Evolutionary conservation across 2,888 invertebrate species (phyloP).

Genomic region (Tachystola acroxantha): DNA sequence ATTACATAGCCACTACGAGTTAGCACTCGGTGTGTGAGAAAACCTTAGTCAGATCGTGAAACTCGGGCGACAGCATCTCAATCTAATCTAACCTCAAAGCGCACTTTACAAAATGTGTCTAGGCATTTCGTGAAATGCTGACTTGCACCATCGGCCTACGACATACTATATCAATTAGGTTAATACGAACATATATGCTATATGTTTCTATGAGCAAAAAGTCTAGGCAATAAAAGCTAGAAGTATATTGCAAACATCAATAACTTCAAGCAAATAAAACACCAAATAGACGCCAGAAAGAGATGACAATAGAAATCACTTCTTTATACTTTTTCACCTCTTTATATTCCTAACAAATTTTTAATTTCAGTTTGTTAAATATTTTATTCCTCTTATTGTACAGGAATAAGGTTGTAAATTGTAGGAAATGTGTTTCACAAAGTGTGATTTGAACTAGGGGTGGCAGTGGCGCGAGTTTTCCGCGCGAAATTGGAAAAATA

Average conservation of each 20-base stretch:
- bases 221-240: no score
- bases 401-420: not conserved
- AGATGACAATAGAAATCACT: slow-evolving; percentile 40
- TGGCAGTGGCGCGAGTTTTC: slow-evolving; percentile 51
- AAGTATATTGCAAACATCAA: not conserved
- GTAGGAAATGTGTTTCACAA: not conserved
- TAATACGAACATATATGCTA: no score
- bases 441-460: not conserved
- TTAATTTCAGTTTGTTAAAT: slow-evolving; percentile 7
- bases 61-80: no score
- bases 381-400: not conserved
- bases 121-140: no score
- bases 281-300: slow-evolving; percentile 32
- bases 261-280: slow-evolving; percentile 1
- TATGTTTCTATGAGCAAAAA: no score
- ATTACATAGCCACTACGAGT: no score
- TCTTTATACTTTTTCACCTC: slow-evolving; percentile 41
- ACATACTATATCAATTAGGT: no score
- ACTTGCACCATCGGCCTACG: no score
- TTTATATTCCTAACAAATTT: slow-evolving; percentile 25
- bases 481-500: slow-evolving; percentile 73
- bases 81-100: no score
- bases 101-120: no score
- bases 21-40: no score
- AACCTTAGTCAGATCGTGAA: no score